These are phyloP conservation scores for Pollimyrus isidori DNA, from an alignment of 2,113 vertebrate genomes.

Conservation along the genomic window DNA sequence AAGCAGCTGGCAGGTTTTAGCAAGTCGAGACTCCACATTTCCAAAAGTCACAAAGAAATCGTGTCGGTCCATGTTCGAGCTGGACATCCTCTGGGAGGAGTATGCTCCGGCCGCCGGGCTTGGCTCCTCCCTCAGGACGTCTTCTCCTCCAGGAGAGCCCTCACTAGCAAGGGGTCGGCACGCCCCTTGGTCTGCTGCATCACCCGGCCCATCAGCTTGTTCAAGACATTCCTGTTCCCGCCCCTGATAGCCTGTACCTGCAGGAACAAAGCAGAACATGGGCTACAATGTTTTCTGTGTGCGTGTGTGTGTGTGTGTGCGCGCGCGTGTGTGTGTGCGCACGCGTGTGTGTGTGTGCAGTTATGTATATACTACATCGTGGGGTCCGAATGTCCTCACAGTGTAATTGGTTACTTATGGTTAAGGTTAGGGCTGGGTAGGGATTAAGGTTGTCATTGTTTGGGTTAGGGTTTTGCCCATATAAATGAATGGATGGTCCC, in stretches of 20 bases:
- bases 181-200: conserved; percentile 72
- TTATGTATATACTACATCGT: neutral
- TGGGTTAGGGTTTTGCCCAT: neutral
- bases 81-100: neutral
- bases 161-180: conserved; percentile 71
- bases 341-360: too few species aligned
- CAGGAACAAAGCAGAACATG: neutral
- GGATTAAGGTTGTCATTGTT: neutral
- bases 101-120: neutral
- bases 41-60: neutral
- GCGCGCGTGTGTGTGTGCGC: too few species aligned
- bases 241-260: conserved; percentile 73
- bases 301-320: neutral
- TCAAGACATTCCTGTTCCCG: conserved; percentile 80
- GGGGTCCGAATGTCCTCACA: neutral
- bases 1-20: neutral
- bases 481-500: neutral
- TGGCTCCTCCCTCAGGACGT: conserved; percentile 39
- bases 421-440: neutral
- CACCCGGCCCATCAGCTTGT: conserved; percentile 84
- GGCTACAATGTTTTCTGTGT: neutral
- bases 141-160: conserved; percentile 68
- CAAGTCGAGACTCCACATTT: neutral
- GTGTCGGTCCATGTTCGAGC: neutral
- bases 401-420: neutral